phyloP scores from a whole-genome alignment of 2,113 vertebrate species.

The Pollachius pollachius region DNA sequence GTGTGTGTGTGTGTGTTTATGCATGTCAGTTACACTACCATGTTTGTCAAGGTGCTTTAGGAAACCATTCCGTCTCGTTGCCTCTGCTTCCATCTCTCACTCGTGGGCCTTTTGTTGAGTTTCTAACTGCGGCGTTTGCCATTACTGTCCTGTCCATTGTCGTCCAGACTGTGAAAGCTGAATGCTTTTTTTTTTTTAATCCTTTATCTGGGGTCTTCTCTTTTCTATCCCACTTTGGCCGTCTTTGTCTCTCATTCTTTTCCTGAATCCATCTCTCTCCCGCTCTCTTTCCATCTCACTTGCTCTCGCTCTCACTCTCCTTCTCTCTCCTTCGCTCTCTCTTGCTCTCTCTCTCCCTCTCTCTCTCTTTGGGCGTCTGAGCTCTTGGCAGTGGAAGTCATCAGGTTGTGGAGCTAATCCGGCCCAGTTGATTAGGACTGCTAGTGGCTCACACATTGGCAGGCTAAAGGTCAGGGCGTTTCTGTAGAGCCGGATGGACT shows the following conservation, averaged over 20 bases:
- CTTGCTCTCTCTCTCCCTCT: not conserved
- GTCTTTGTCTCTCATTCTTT: conserved; percentile 41
- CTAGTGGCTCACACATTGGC: conserved; percentile 61
- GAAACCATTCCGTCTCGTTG: conserved; percentile 55
- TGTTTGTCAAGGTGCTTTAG: conserved; percentile 61
- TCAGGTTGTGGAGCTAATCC: conserved; percentile 69
- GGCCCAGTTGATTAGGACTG: conserved; percentile 69
- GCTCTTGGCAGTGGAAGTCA: conserved; percentile 55
- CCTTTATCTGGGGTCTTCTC: conserved; percentile 37
- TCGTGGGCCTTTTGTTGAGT: conserved; percentile 54
- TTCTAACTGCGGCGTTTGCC: conserved; percentile 50
- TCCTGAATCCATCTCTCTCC: conserved; percentile 40
- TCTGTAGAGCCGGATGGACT: conserved; percentile 61
- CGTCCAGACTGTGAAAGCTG: conserved; percentile 30
- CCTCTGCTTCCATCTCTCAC: conserved; percentile 48
- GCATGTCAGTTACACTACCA: conserved; percentile 43
- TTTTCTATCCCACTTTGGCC: conserved; percentile 49
- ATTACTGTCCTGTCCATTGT: conserved; percentile 63
- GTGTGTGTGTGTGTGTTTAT: conserved; percentile 10
- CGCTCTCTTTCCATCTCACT: not conserved
- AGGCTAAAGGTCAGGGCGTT: conserved; percentile 64
- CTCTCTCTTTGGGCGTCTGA: conserved; percentile 28
- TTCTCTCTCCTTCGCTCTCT: not conserved
- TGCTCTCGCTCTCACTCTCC: conserved; percentile 9
- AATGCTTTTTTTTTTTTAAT: conserved; percentile 55